Base-by-base conservation (phyloP, 2,113 vertebrate species). In the Lamprologus lemairii region DNA sequence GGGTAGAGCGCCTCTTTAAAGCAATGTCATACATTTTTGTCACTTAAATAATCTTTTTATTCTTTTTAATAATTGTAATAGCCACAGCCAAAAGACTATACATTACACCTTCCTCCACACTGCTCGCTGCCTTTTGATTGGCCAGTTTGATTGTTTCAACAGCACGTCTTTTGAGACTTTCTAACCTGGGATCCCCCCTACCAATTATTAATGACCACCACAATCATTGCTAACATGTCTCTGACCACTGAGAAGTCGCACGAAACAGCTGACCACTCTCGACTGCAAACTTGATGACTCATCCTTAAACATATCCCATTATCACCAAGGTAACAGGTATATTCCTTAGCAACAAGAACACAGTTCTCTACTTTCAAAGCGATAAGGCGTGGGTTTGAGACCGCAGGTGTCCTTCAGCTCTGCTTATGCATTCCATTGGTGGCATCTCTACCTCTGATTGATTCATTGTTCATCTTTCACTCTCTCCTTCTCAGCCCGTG, bases 251-350 rank as follows among this genome's bases (percentile, higher is more conserved):
- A 84, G 45, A 57, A 54, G 80, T 78, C 21, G 6, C 5, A 45
- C 21, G 5, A 28, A 73, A 90, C 79, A 79, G 80, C 14, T 89
- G 89, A 92, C 84, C 45, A 51, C 57, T 86, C 81, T 37, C n/a
- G 2, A 78, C 49, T 90, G 91, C 89, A 89, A 92, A 93, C 86
- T 84, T 87, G 85, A 90, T 95, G 94, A 95, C 83, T 93, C 94
- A 95, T 90, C 68, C 57, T 88, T 86, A 86, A 93, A 87, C 75
- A 92, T 49, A 82, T 85, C 88, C 81, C n/a, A 51, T 87, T 84
- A 89, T 95, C 94, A 92, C 94, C 95, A 86, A 82, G 94, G 94
- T 93, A 96, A 95, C 94, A 93, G 93, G 90, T 91, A 94, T 89
- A 94, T 90, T 91, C 91, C 94, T 95, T 91, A 95, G 95, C 94